Evolutionary conservation across 2,113 vertebrate species (phyloP).

Genomic region (Sinocyclocheilus grahami): DNA sequence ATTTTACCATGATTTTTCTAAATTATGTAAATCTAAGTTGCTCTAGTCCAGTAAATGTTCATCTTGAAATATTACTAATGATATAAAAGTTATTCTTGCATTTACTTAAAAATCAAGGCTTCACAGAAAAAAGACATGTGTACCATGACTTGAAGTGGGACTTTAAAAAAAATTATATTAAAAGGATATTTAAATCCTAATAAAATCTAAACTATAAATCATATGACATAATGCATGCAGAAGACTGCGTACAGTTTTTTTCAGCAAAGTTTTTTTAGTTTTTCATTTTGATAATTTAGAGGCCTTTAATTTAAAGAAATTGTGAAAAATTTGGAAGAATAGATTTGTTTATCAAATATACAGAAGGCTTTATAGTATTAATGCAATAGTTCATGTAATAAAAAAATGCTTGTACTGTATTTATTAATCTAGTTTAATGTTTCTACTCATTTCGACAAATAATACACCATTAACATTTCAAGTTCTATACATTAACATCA

Average conservation of each 20-base stretch:
- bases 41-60: not conserved
- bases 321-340: too few relatives aligned
- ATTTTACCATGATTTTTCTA: not conserved
- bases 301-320: too few relatives aligned
- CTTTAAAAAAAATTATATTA: not conserved
- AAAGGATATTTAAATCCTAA: not conserved
- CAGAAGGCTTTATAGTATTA: too few relatives aligned
- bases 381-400: not conserved
- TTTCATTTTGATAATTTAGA: too few relatives aligned
- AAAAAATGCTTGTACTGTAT: not conserved
- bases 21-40: not conserved
- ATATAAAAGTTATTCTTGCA: not conserved
- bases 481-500: not conserved
- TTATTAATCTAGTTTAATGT: not conserved
- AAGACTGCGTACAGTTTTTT: not conserved
- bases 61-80: not conserved
- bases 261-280: not conserved
- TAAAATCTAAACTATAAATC: not conserved
- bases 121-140: not conserved
- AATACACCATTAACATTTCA: not conserved
- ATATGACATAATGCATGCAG: not conserved
- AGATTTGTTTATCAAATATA: not conserved
- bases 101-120: not conserved
- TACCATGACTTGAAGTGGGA: not conserved
- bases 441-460: not conserved